These are phyloP conservation scores for Neoniphon sammara DNA, from an alignment of 2,797 vertebrate species.

Conservation along the genomic window DNA sequence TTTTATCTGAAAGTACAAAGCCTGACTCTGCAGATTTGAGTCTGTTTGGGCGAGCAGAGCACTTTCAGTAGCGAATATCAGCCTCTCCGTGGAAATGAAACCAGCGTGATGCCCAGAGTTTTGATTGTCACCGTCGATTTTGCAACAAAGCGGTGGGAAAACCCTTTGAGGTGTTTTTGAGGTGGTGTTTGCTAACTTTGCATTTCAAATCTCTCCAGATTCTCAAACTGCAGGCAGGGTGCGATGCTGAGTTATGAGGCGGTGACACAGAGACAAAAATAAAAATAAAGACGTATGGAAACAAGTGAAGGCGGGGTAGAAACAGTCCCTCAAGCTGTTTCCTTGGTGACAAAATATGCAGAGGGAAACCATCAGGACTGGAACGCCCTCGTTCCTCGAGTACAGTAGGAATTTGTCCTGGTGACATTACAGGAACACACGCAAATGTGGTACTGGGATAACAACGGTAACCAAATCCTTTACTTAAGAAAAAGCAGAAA, in stretches of 20 bases:
- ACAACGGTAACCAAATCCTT: too few species aligned
- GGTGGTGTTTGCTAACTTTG: not conserved
- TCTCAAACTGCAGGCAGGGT: not conserved
- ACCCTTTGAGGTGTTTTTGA: conserved; percentile 4
- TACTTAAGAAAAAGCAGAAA: too few species aligned
- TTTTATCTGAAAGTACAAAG: conserved; percentile 3
- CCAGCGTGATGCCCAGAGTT: not conserved
- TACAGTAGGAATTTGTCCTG: too few species aligned
- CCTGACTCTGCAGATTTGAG: conserved; percentile 23
- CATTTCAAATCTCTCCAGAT: not conserved
- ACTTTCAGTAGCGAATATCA: conserved; percentile 22
- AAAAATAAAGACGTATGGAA: too few species aligned
- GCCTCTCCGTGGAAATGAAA: conserved; percentile 20
- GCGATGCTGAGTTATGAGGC: not conserved
- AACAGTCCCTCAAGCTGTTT: too few species aligned
- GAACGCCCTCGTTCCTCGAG: too few species aligned
- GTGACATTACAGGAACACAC: too few species aligned
- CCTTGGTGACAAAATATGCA: too few species aligned
- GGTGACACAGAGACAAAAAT: not conserved
- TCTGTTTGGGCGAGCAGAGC: conserved; percentile 6
- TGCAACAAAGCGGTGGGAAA: conserved; percentile 17
- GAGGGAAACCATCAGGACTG: too few species aligned
- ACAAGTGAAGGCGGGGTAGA: too few species aligned
- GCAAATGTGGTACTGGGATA: too few species aligned
- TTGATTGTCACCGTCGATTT: conserved; percentile 24